Conservation (phyloP, 1,140 invertebrate genomes). For the Dinothrombium tinctorium region DNA sequence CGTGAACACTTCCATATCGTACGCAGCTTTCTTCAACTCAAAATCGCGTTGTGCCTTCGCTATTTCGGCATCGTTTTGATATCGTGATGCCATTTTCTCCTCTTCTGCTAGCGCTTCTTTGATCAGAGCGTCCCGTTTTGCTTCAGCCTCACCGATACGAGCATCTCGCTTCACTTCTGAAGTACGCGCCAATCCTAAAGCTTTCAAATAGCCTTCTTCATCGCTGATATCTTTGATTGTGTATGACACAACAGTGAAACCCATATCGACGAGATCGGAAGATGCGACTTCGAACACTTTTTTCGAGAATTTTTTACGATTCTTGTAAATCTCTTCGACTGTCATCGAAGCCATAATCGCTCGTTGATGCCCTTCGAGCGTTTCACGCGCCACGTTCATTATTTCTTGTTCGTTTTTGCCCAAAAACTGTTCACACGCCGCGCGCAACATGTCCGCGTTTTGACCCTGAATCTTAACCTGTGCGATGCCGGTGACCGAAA, state of each 20-base stretch:
- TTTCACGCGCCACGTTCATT: conserved; percentile 75
- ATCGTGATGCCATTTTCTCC: conserved; percentile 57
- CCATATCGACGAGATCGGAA: conserved; percentile 90
- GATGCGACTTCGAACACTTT: conserved; percentile 80
- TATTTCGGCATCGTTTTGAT: conserved; percentile 79
- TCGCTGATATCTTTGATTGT: conserved; percentile 92
- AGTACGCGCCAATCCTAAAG: conserved; percentile 80
- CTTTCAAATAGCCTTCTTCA: conserved; percentile 88
- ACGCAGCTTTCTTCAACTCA: conserved; percentile 85
- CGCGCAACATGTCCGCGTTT: conserved; percentile 85
- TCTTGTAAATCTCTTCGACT: conserved; percentile 97
- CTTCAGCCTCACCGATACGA: conserved; percentile 84
- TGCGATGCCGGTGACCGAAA: conserved; percentile 87
- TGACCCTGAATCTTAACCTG: conserved; percentile 95
- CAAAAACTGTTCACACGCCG: conserved; percentile 88
- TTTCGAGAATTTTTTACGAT: conserved; percentile 93
- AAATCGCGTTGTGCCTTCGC: conserved; percentile 88
- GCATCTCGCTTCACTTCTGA: conserved; percentile 91
- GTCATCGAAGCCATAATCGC: conserved; percentile 99
- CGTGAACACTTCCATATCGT: conserved; percentile 87
- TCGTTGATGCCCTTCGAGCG: conserved; percentile 85
- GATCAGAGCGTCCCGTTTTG: conserved; percentile 49
- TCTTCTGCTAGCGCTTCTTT: conserved; percentile 86
- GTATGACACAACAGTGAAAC: conserved; percentile 91
- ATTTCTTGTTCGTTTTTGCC: conserved; percentile 75